Evolutionary conservation across 2,113 vertebrate species (phyloP).

Genomic region (Empidonax alnorum): DNA sequence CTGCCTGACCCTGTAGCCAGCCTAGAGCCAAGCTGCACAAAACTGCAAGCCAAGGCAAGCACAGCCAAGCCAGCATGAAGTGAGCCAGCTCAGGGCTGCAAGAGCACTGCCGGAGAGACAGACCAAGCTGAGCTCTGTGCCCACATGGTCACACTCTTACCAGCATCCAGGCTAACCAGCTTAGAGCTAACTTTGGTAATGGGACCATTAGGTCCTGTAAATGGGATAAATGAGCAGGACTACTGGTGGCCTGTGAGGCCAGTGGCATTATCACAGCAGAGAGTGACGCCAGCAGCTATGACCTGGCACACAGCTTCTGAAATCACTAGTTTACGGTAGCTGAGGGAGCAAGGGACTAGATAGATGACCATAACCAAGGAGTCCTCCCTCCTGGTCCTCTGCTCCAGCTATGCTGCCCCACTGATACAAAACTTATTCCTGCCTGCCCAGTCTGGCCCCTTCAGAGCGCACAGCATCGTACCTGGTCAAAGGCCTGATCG

Average conservation of each 20-base stretch:
- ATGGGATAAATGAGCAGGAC: not conserved
- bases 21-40: not conserved
- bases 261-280: not conserved
- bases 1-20: not conserved
- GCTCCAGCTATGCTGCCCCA: not conserved
- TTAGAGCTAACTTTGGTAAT: not conserved
- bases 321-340: not conserved
- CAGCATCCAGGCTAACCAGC: not conserved
- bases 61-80: not conserved
- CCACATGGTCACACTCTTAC: not conserved
- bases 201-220: not conserved
- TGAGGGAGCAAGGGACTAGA: not conserved
- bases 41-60: not conserved
- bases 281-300: not conserved
- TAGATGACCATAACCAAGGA: not conserved
- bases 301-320: not conserved
- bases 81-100: not conserved
- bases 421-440: not conserved
- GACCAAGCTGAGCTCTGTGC: not conserved
- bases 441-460: not conserved
- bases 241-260: not conserved
- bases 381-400: not conserved
- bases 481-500: conserved; percentile 87
- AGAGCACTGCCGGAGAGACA: not conserved
- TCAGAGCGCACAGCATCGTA: conserved; percentile 1